Evolutionary conservation across 2,797 vertebrate species (phyloP), one percentile per base, ranked within the genome.

Genomic region (Syngnathus acus): DNA sequence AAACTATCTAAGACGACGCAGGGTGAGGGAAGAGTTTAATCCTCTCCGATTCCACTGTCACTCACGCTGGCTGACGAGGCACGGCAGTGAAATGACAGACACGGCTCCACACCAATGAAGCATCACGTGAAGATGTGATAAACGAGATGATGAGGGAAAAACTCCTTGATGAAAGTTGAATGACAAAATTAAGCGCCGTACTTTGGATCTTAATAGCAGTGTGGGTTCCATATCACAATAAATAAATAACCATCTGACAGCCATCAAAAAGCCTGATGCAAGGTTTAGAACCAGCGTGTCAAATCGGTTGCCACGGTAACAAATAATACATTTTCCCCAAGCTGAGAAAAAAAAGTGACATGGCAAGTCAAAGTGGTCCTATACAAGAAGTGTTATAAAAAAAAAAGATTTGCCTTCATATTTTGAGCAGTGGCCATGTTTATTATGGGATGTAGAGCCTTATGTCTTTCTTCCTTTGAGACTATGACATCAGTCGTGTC

Each of bases 51-150:
- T 74, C 78, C 73, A 68, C 80, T 82, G 82, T 83, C 82, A 79
- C 79, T 88, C 85, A 83, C 74, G 70, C 70, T 68, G 72, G 70
- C 74, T 64, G 66, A 78, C 68, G 81, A 72, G 38, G n/a, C 75
- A 62, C 73, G 66, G 70, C 77, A 70, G 26, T 77, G 71, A 72
- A 76, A 68, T 73, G 65, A 68, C 62, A 63, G 65, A 67, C 61
- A 65, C 59, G 21, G 39, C 58, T 54, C 68, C 64, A 57, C 68
- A 67, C 78, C 71, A 32, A 48, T 10, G 26, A 38, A 64, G 23
- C 26, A 5, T 38, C 47, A 11, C 37, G 32, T 37, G 14, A 32
- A 37, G 62, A 51, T 64, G n/a, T 39, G 17, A 37, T 50, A 19
- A 32, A 40, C 8, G n/a, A 21, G n/a, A 62, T 42, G 11, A 45